Base-by-base conservation (phyloP, 2,888 invertebrate genomes). In the Chalcosyrphus nemorum region DNA sequence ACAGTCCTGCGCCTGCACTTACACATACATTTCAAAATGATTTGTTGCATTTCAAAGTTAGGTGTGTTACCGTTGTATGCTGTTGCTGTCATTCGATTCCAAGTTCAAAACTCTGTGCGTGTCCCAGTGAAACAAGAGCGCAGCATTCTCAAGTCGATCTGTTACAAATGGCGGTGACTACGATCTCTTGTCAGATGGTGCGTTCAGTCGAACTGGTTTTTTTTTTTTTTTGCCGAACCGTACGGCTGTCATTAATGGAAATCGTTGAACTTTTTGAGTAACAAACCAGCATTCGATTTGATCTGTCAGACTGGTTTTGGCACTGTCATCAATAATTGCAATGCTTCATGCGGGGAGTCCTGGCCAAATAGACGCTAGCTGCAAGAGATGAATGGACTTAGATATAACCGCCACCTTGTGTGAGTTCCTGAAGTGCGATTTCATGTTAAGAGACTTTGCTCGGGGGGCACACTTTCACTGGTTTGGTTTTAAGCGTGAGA, bases 71-170 rank as follows among this genome's bases (percentile, higher is more conserved):
- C 24, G 63, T 27, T 17, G 41, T 52, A n/a, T 50, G 41, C 52
- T 76, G 21, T 19, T 29, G 29, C 45, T 27, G 45, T 29, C 21
- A 24, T 21, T 35, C 24, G n/a, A 24, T 38, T 59, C 71, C 71
- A 71, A 71, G 81, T 81, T 81, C 81, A 81, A 76, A 81, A 65
- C 43, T 43, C n/a, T 27, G 68, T 81, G 76, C 81, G 81, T 81
- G 63, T 63, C 63, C 50, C 21, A 54, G 35, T 17, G 35, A 68
- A 74, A 63, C 75, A 57, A 70, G 75, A 81, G 68, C n/a, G n/a
- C 81, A 71, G 50, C 70, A 81, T 81, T 81, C 81, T 41, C 76
- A 76, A 63, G 32, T 52, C 66, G 52, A n/a, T n/a, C n/a, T n/a
- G n/a, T n/a, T n/a, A 32, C 41, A 29, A 43, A 43, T 43, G 7